These are phyloP conservation scores for Pentalonia nigronervosa DNA, from an alignment of 1,140 invertebrate genomes.

Conservation along the genomic window DNA sequence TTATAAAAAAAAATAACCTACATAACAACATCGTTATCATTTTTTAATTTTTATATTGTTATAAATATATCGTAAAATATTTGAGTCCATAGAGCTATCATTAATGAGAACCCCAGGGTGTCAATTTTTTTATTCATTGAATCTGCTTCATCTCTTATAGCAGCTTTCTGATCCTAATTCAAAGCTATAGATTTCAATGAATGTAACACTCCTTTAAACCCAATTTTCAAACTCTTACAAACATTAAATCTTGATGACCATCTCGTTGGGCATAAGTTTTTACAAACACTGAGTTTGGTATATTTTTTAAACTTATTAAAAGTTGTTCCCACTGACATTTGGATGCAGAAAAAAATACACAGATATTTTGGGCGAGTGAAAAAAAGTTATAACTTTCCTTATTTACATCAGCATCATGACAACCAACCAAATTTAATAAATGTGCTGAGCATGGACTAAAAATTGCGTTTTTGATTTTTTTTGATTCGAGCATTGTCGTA, in stretches of 20 bases:
- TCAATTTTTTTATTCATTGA: neutral
- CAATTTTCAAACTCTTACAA: neutral
- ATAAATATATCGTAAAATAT: no score
- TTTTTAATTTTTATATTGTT: no score
- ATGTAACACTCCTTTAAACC: neutral
- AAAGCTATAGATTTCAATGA: neutral
- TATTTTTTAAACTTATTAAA: neutral
- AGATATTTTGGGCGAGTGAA: conserved; percentile 8
- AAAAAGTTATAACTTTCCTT: conserved; percentile 14
- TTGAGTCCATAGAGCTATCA: neutral
- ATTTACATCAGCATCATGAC: neutral
- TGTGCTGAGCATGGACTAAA: neutral
- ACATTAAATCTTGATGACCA: neutral
- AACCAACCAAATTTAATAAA: no score
- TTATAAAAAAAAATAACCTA: no score
- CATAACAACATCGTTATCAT: no score
- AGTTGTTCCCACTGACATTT: neutral
- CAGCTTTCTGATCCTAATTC: neutral
- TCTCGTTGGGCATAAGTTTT: neutral
- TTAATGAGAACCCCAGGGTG: neutral
- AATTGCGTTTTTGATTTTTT: neutral
- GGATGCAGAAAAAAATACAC: neutral
- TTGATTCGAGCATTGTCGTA: conserved; percentile 61
- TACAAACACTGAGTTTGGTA: conserved; percentile 14
- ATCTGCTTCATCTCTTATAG: neutral